Percentiles rank a stretch among this genome's conserved stretches.
Evolutionary conservation across 2,797 vertebrate genomes (phyloP).

Genomic region (Enteromius thamalakanensis): DNA sequence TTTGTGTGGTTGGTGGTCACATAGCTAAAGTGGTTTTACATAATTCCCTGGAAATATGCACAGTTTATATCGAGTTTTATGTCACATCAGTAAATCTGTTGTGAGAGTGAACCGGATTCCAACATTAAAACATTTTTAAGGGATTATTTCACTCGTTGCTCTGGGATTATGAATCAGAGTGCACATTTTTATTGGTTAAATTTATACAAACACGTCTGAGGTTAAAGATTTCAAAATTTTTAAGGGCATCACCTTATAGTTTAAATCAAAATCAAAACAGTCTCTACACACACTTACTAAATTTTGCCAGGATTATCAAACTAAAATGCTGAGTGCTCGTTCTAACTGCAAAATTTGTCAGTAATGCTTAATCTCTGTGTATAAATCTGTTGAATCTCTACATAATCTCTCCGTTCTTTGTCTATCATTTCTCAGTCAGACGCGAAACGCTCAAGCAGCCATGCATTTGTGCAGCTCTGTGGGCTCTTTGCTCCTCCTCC

Average conservation of each 20-base stretch:
- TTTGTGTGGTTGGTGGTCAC: conserved; percentile 5
- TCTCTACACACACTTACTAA: conserved; percentile 7
- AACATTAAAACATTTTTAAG: conserved; percentile 23
- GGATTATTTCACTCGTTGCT: conserved; percentile 23
- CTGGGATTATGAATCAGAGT: conserved; percentile 14
- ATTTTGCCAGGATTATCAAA: conserved; percentile 27
- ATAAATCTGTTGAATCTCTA: conserved; percentile 42
- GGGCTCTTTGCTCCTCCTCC: conserved; percentile 54
- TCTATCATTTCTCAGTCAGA: conserved; percentile 41
- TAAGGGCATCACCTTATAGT: background rate
- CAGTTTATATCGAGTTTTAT: conserved; percentile 13
- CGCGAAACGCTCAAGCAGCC: conserved; percentile 46
- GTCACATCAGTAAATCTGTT: conserved; percentile 40
- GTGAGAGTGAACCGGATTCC: conserved; percentile 29
- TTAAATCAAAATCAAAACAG: background rate
- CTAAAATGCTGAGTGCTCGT: conserved; percentile 5
- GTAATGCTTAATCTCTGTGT: conserved; percentile 38
- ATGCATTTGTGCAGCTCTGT: conserved; percentile 56
- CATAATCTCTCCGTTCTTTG: conserved; percentile 32
- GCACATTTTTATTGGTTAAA: background rate
- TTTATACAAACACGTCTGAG: background rate
- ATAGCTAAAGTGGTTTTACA: conserved; percentile 26
- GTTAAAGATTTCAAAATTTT: conserved; percentile 5
- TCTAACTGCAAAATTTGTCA: conserved; percentile 1
- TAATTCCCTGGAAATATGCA: conserved; percentile 16